Evolutionary conservation across 1,140 invertebrate species (phyloP).

Genomic region (Rhagoletis zephyria): DNA sequence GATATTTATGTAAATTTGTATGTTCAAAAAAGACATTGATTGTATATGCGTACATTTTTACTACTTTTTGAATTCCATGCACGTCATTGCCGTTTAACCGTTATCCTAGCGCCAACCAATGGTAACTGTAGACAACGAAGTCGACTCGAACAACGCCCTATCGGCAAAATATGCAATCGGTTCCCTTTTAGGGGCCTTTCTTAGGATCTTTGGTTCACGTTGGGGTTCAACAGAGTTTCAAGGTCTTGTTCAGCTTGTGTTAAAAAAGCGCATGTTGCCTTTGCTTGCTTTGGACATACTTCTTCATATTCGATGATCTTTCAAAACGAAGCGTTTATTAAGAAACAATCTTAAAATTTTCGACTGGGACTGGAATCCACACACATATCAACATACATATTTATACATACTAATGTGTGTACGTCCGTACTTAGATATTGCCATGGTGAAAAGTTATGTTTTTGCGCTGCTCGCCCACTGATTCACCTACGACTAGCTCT

Average conservation of each 20-base stretch:
- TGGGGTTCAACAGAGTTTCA: too few relatives aligned
- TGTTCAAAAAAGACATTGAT: too few relatives aligned
- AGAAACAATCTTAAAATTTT: too few relatives aligned
- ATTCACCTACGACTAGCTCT: not conserved
- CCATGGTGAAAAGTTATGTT: slow-evolving; percentile 46
- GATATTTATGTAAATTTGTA: not conserved
- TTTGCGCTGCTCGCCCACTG: not conserved
- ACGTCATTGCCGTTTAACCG: slow-evolving; percentile 45
- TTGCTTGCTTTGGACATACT: too few relatives aligned
- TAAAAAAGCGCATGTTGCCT: too few relatives aligned
- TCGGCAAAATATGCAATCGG: too few relatives aligned
- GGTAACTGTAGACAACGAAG: not conserved
- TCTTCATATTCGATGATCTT: too few relatives aligned
- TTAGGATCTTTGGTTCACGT: too few relatives aligned
- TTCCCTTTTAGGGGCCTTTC: too few relatives aligned
- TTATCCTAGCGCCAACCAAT: slow-evolving; percentile 26
- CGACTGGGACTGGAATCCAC: not conserved
- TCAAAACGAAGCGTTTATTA: too few relatives aligned
- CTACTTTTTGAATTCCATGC: slow-evolving; percentile 15
- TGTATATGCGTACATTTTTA: slow-evolving; percentile 2
- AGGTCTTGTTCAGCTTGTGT: too few relatives aligned
- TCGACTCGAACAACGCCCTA: not conserved
- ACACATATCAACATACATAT: not conserved
- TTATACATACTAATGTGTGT: not conserved
- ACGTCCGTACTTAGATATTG: not conserved